Conservation (phyloP, 2,888 invertebrate genomes). For the Hypolimnas misippus region DNA sequence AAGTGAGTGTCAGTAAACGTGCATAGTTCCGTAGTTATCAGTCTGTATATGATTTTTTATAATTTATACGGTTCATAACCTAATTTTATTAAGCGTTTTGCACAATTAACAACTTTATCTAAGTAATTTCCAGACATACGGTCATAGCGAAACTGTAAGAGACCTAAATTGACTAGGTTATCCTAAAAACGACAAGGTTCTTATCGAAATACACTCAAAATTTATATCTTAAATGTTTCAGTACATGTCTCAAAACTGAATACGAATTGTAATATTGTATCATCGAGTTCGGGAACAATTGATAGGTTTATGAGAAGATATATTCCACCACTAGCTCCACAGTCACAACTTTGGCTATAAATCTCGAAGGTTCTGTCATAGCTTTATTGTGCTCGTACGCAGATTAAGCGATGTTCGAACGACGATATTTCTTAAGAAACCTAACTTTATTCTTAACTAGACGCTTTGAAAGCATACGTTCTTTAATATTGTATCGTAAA, state of each 20-base stretch:
- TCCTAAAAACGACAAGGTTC: no score
- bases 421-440: conserved; percentile 5
- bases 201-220: background rate
- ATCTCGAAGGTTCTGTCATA: conserved; percentile 7
- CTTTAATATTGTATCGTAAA: background rate
- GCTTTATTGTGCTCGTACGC: conserved; percentile 11
- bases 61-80: no score
- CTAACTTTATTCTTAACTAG: conserved; percentile 5
- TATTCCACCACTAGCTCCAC: conserved; percentile 11
- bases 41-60: no score
- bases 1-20: no score
- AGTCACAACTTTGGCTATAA: conserved; percentile 2
- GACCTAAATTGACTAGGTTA: no score
- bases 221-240: background rate
- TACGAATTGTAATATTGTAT: conserved; percentile 13
- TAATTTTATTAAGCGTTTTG: no score
- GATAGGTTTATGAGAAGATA: conserved; percentile 10
- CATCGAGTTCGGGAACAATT: conserved; percentile 7
- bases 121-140: no score
- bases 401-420: conserved; percentile 14
- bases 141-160: no score
- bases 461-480: background rate
- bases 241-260: conserved; percentile 7
- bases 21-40: no score
- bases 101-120: no score